Evolutionary conservation across 2,888 invertebrate genomes (phyloP).

Genomic region (Synergus japonicus): DNA sequence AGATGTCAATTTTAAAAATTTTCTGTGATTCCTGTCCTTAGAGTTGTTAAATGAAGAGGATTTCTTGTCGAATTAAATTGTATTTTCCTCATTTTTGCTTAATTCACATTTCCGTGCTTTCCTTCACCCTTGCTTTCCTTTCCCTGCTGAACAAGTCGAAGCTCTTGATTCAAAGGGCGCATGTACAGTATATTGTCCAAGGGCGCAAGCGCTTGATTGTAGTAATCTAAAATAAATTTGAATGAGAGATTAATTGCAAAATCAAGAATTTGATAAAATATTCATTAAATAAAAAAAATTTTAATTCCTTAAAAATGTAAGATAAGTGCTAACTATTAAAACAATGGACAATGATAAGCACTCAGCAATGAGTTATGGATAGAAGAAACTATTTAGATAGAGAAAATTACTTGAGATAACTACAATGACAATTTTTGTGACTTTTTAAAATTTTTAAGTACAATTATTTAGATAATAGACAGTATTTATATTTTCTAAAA

Average conservation of each 20-base stretch:
- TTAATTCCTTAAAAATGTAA: no score
- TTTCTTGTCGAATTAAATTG: conserved; percentile 42
- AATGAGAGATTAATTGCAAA: background rate
- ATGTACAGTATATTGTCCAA: conserved; percentile 44
- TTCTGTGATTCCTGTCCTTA: conserved; percentile 18
- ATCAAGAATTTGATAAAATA: background rate
- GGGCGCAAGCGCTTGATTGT: conserved; percentile 50
- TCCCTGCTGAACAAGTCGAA: conserved; percentile 19
- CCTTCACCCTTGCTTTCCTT: conserved; percentile 41
- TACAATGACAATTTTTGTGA: background rate
- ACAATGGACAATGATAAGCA: background rate
- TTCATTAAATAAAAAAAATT: background rate
- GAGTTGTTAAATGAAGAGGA: conserved; percentile 28
- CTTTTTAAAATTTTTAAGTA: background rate
- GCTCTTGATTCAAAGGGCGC: conserved; percentile 51
- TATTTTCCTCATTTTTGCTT: conserved; percentile 34
- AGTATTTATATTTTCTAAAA: background rate
- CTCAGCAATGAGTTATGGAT: background rate
- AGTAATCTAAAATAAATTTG: background rate
- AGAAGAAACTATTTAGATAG: background rate
- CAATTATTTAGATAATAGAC: background rate
- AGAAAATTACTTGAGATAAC: background rate
- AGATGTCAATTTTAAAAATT: conserved; percentile 43
- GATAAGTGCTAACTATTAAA: background rate
- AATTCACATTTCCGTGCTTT: conserved; percentile 52